Conservation (phyloP, 2,888 invertebrate species). For the Cordilura impudica region DNA sequence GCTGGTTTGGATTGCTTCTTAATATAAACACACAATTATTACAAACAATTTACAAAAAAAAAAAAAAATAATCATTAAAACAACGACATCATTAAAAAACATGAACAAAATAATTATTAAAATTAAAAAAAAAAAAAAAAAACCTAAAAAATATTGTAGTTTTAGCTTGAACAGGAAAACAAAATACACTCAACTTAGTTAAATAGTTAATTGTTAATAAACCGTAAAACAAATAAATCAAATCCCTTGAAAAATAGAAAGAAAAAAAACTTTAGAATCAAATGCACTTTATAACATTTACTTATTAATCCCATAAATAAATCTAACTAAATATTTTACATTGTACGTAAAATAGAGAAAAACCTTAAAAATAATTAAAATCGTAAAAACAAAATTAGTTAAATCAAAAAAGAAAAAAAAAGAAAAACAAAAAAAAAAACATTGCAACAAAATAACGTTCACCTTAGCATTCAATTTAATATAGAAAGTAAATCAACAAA, state of each 20-base stretch:
- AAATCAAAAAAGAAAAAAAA: not conserved
- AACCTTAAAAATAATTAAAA: not conserved
- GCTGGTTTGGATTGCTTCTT: constrained; percentile 1
- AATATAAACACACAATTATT: not conserved
- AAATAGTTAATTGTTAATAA: constrained; percentile 62
- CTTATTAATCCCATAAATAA: constrained; percentile 16
- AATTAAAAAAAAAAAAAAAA: constrained; percentile 21
- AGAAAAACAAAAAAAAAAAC: not conserved
- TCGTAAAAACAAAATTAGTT: constrained; percentile 13
- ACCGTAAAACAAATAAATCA: constrained; percentile 19
- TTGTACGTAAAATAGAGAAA: constrained; percentile 42
- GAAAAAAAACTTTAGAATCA: constrained; percentile 7
- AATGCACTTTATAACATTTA: constrained; percentile 53
- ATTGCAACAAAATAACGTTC: not conserved
- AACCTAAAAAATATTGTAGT: constrained; percentile 32
- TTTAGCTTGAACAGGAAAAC: constrained; percentile 47
- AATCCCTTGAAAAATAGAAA: not conserved
- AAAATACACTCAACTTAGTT: constrained; percentile 56
- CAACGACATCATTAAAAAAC: constrained; percentile 61
- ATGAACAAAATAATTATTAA: constrained; percentile 40
- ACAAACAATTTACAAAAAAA: constrained; percentile 20
- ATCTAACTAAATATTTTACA: constrained; percentile 10
- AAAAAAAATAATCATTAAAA: constrained; percentile 43
- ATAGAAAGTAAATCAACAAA: not conserved
- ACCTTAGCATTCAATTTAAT: not conserved